These are phyloP conservation scores for Malurus splendens DNA, from an alignment of 2,797 vertebrate species.

Conservation along the genomic window DNA sequence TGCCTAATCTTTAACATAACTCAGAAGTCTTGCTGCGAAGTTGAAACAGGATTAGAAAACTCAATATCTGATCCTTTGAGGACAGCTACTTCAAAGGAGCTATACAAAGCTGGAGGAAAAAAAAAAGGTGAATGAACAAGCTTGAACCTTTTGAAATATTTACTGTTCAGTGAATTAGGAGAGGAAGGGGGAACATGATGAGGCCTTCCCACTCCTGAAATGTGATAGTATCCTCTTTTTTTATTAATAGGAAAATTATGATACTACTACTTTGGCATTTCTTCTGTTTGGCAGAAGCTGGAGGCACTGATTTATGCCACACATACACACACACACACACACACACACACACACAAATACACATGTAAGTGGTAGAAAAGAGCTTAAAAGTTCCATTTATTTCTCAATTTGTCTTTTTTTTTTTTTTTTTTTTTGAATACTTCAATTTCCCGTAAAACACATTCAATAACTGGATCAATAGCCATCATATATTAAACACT, in stretches of 20 bases:
- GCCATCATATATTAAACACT: background rate
- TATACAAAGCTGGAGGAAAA: background rate
- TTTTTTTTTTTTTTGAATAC: background rate
- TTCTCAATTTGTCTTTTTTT: background rate
- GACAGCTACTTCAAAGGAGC: slow-evolving; percentile 38
- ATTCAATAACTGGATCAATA: background rate
- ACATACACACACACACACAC: too few species aligned
- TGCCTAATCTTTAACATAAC: slow-evolving; percentile 45
- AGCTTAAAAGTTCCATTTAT: background rate
- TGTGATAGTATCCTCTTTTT: background rate
- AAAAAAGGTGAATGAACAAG: background rate
- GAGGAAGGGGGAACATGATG: background rate
- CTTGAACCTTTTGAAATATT: slow-evolving; percentile 9
- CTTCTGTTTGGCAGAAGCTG: background rate
- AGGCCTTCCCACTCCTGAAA: background rate
- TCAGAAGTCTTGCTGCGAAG: slow-evolving; percentile 38
- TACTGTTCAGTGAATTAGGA: background rate
- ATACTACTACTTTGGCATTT: background rate
- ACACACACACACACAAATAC: rapidly evolving
- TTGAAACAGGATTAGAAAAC: slow-evolving; percentile 41
- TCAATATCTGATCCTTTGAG: slow-evolving; percentile 11
- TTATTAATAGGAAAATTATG: background rate
- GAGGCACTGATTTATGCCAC: background rate
- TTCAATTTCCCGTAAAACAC: background rate
- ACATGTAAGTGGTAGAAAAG: background rate